Base-by-base conservation (phyloP, 2,888 invertebrate species). In the Nebria brevicollis region DNA sequence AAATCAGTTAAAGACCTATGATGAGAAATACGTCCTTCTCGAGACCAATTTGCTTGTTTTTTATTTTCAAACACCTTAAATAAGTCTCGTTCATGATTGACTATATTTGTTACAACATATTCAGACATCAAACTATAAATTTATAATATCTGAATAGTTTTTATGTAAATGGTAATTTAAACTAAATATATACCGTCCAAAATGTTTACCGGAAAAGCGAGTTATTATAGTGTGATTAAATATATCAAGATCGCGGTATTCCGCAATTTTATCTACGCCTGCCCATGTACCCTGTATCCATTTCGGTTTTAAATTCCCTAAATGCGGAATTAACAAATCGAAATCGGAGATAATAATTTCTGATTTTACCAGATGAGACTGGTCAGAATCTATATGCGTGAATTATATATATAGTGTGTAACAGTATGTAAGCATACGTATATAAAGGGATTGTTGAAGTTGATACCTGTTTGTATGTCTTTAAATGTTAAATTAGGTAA, bases 241-340 rank as follows among this genome's bases (percentile, higher is more conserved):
- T 74, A 85, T 83, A 43, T 85, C 85, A 15, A 84, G 72, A 75
- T 86, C 83, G 8, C 88, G 83, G 79, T 85, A 79, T n/a, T 86
- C 85, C 8, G 85, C 43, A 11, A 90, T 83, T 64, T 80, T 82
- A 82, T 90, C 90, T 20, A 89, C 84, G 11, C 91, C 90, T 11
- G 90, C 90, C 89, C 90, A 90, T 6, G 90, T 90, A 34, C 88
- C 87, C 86, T 90, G 90, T 20, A 90, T 84, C 90, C 90, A 90
- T 85, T 89, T 89, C 13, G 86, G 83, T n/a, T 87, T 86, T 75
- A 90, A 85, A 43, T 88, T 84, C 77, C 89, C 87, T 43, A 88
- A 78, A 81, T 89, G 84, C 1, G 89, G 87, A 64, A 87, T 86
- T 68, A 91, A 82, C 73, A 89, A 86, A 84, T 89, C 85, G 77